Base-by-base conservation (phyloP, 1,140 invertebrate species). In the Cydia splendana region DNA sequence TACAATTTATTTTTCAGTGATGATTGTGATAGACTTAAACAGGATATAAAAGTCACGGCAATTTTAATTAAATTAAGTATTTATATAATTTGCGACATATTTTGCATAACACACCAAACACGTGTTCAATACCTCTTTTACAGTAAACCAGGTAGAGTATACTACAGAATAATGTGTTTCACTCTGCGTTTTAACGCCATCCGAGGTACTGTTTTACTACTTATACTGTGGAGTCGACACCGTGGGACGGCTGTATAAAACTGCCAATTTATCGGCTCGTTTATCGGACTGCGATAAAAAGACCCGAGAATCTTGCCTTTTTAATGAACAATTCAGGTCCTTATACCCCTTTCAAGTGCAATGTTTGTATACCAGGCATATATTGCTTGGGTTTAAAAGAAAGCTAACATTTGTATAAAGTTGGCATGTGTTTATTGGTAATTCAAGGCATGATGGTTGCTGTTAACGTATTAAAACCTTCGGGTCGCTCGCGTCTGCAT, bases 251-350 rank as follows among this genome's bases (percentile, higher is more conserved):
- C 74, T 75, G 45, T 71, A 81, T 78, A 78, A 79, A 79, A 74
- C 51, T 62, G 80, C 67, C 65, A 79, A 84, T 85, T 85, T 83
- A 84, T 83, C 82, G 76, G 78, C 20, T 78, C 75, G 80, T 85
- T 82, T 84, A 84, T 86, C 82, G 12, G 30, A 71, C 30, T 71
- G 15, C 67, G 67, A 71, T 71, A 71, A 71, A 71, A 71, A 71
- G 30, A 71, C 67, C 34, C 38, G 34, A 71, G 30, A 38, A 18
- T 69, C 65, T 38, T 38, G 67, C 67, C 67, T 71, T 71, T 71
- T 38, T 71, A 71, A 71, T 71, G 67, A 71, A 71, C 67, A 38
- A 71, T 38, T 42, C 67, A 18, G 34, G 34, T 38, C 67, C 67
- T 71, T 71, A 42, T 18, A 42, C n/a, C n/a, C 9, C 45, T 71